Percentiles rank a stretch among this genome's conserved stretches.
These are phyloP conservation scores for Gorsachius magnificus DNA, from an alignment of 2,797 vertebrate genomes.

Conservation along the genomic window DNA sequence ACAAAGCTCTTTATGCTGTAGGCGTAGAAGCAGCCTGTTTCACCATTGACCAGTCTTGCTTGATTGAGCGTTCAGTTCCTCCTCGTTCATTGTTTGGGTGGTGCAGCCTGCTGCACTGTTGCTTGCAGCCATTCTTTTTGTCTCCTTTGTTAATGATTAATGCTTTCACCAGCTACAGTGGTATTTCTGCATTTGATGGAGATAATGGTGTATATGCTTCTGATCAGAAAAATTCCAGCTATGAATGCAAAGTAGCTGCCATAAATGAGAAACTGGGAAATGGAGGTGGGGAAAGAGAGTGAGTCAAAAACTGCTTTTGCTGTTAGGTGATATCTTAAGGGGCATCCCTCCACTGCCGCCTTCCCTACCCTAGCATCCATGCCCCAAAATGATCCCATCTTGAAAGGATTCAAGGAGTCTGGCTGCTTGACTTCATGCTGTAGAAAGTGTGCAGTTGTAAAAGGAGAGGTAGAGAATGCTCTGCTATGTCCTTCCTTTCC, in stretches of 20 bases:
- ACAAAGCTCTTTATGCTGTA: background rate
- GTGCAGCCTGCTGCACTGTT: background rate
- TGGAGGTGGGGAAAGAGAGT: background rate
- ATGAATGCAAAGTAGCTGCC: constrained; percentile 85
- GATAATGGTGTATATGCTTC: constrained; percentile 78
- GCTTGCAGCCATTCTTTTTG: background rate
- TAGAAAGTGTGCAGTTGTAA: background rate
- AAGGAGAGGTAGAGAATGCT: background rate
- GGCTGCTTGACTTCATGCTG: background rate
- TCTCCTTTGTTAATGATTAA: background rate
- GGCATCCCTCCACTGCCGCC: background rate
- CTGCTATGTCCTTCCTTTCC: rapidly evolving
- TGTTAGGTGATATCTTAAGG: background rate
- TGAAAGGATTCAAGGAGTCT: background rate
- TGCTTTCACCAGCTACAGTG: background rate
- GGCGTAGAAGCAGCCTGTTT: background rate
- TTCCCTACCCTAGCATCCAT: background rate
- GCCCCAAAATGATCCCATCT: background rate
- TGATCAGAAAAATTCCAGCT: constrained; percentile 82
- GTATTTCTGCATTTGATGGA: constrained; percentile 26
- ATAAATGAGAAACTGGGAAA: constrained; percentile 88
- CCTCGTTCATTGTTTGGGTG: background rate
- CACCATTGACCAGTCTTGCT: background rate
- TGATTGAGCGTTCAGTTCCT: rapidly evolving
- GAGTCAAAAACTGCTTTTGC: background rate